Percentiles rank a stretch among this genome's conserved stretches.
These are phyloP conservation scores for Elanus axillaris DNA, from an alignment of 2,113 vertebrate species.

Conservation along the genomic window DNA sequence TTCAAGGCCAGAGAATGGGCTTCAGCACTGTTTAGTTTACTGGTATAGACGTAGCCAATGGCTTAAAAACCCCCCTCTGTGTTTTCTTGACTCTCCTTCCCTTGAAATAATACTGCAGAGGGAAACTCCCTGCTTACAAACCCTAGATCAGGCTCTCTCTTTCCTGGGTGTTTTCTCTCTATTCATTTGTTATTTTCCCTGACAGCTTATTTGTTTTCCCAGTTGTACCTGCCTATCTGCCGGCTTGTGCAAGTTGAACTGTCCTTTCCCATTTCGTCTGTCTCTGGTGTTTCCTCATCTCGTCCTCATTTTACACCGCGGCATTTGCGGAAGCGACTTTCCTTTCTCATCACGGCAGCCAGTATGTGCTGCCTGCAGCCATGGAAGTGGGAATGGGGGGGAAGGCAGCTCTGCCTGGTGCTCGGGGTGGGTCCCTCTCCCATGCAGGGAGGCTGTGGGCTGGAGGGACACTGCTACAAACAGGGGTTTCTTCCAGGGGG, in stretches of 20 bases:
- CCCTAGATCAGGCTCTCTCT: neutral
- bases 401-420: neutral
- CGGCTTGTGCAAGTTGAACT: neutral
- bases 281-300: constrained; percentile 60
- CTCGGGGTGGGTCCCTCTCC: neutral
- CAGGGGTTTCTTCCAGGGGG: neutral
- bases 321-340: neutral
- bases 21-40: neutral
- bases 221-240: neutral
- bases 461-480: neutral
- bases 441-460: neutral
- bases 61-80: neutral
- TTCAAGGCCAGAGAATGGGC: neutral
- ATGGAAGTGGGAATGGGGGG: accelerated
- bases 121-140: neutral
- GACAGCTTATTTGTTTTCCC: constrained; percentile 59
- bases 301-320: neutral
- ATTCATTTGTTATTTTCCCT: neutral
- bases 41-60: neutral
- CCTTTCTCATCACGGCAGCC: neutral
- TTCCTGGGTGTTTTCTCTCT: neutral
- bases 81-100: neutral
- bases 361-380: neutral
- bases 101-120: neutral
- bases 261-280: constrained; percentile 66